Evolutionary conservation across 1,140 invertebrate genomes (phyloP), one percentile per base, ranked within the genome.

Genomic region (Zaprionus gabonicus): DNA sequence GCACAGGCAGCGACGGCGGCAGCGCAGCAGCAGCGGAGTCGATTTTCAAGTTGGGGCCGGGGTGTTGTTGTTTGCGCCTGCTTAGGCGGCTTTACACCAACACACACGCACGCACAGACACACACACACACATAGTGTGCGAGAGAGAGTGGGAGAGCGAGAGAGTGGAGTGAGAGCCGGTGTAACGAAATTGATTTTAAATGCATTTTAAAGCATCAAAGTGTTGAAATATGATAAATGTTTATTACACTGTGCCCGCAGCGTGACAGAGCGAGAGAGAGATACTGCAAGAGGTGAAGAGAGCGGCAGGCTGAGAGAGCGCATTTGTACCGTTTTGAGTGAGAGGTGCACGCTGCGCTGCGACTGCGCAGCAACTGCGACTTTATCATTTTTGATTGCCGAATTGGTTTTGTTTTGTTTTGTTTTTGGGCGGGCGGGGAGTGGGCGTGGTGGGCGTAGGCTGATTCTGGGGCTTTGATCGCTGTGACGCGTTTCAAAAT

Each of bases 141-240:
- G 28, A 55, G 20, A 55, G 20, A 28, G 28, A 67, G 46, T 17
- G 36, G 49, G 51, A 56, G 60, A 10, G 23, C 55, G 55, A 23
- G 68, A 17, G 66, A 49, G 23, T 17, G 41, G 38, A 71, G 31
- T 34, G 31, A 34, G 69, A 77, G 62, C 65, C 55, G 63, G n/a
- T 13, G 79, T 80, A 81, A 91, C 85, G 69, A 90, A 90, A 90
- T 90, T 91, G 81, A 90, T 90, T 90, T 90, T 87, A 81, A 90
- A 91, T 91, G 86, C 86, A 91, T 86, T 91, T 91, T 91, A 85
- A 91, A 82, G 82, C 86, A 91, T 91, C 74, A 91, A 91, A 80
- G 86, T 91, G 86, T 91, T 91, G 86, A 91, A 91, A 91, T 78
- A 82, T 86, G 86, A 91, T 91, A 76, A 91, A 91, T 91, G 86